A percentile compares a stretch with the other conserved stretches of the same genome.
Conservation (phyloP, 2,797 vertebrate species). For the Lates japonicus region DNA sequence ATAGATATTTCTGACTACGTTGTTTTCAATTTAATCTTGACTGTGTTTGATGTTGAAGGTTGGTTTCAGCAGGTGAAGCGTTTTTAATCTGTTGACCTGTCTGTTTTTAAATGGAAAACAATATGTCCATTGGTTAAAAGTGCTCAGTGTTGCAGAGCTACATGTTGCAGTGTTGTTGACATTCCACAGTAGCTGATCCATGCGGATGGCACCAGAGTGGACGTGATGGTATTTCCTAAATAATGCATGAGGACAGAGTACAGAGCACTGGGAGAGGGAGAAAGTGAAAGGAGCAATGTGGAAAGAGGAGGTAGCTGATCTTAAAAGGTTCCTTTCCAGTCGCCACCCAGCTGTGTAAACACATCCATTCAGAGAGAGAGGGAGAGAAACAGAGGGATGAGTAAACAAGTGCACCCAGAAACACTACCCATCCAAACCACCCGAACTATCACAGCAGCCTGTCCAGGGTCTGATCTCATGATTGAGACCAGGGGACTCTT, state of each 20-base stretch:
- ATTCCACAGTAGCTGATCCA: conserved; percentile 45
- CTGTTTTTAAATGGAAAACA: conserved; percentile 18
- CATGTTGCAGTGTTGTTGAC: conserved; percentile 41
- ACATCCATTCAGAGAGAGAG: conserved; percentile 35
- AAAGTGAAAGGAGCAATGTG: conserved; percentile 23
- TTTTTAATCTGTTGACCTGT: conserved; percentile 5
- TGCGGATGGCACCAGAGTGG: conserved; percentile 46
- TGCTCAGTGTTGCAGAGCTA: conserved; percentile 22
- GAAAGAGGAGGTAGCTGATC: conserved; percentile 42
- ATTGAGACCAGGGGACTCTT: conserved; percentile 22
- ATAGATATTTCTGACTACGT: not conserved
- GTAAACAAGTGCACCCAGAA: conserved; percentile 12
- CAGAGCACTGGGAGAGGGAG: conserved; percentile 42
- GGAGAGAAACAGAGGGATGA: conserved; percentile 14
- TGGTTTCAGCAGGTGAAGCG: not conserved
- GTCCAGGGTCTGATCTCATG: conserved; percentile 51
- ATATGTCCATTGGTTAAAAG: not conserved
- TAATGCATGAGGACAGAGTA: conserved; percentile 77
- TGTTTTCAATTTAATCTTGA: not conserved
- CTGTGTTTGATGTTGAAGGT: not conserved
- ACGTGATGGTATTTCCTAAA: conserved; percentile 72
- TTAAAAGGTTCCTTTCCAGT: conserved; percentile 56
- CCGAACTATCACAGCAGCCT: conserved; percentile 15
- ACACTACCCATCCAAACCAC: conserved; percentile 24
- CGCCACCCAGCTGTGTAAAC: conserved; percentile 62